phyloP scores from a whole-genome alignment of 2,797 vertebrate genomes.

The Odontamblyopus lacepedii region DNA sequence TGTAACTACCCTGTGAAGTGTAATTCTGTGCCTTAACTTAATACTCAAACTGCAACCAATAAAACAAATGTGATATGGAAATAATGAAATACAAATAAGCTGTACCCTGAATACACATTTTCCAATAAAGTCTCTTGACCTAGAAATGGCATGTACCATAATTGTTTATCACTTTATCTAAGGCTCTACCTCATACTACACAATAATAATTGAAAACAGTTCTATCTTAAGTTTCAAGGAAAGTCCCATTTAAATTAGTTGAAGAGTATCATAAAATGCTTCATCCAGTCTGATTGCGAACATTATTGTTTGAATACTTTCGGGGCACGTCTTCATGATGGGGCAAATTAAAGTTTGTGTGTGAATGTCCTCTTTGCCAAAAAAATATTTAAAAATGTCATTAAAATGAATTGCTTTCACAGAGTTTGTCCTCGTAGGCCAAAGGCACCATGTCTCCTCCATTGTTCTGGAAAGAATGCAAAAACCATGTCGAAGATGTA shows the following conservation, averaged over 20 bases:
- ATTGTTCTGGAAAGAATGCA: conserved; percentile 21
- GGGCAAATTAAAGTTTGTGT: conserved; percentile 17
- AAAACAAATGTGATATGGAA: not conserved
- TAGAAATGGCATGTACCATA: conserved; percentile 51
- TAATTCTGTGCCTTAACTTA: conserved; percentile 22
- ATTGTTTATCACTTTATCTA: conserved; percentile 29
- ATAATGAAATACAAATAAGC: conserved; percentile 18
- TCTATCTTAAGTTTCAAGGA: not conserved
- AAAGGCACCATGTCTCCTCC: conserved; percentile 8
- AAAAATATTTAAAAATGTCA: conserved; percentile 14
- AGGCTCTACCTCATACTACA: not conserved
- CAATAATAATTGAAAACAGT: not conserved
- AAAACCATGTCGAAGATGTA: conserved; percentile 4
- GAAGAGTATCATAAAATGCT: conserved; percentile 17
- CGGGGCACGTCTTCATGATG: not conserved
- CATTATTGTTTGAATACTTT: conserved; percentile 14
- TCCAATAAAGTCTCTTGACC: conserved; percentile 12
- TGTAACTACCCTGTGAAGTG: conserved; percentile 14
- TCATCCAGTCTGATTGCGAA: conserved; percentile 9
- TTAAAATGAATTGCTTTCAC: conserved; percentile 51
- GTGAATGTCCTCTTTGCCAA: conserved; percentile 12
- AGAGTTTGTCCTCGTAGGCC: not conserved
- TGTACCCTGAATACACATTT: conserved; percentile 47
- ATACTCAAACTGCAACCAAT: conserved; percentile 18
- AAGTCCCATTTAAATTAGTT: conserved; percentile 7